Conservation (phyloP, 37 sponge, comb jelly and placozoan genomes). For the Bolinopsis microptera region DNA sequence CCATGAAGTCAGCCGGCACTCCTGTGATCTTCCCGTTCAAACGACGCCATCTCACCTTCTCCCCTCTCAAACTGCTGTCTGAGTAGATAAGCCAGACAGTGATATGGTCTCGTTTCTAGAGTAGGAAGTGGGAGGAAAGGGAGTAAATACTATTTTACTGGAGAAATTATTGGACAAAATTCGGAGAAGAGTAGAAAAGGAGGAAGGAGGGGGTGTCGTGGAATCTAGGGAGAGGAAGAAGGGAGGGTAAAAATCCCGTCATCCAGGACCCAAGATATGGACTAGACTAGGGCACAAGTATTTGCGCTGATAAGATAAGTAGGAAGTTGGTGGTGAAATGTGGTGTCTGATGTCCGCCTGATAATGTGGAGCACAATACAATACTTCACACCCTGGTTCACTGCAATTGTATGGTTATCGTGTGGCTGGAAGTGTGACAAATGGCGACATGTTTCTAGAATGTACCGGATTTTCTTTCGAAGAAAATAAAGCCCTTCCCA, state of each 20-base stretch:
- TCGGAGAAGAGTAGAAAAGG: neutral
- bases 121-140: neutral
- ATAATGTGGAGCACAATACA: neutral
- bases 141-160: too few relatives aligned
- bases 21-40: neutral
- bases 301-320: neutral
- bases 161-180: neutral
- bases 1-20: neutral
- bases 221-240: neutral
- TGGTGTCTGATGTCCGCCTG: neutral
- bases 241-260: neutral
- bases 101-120: neutral
- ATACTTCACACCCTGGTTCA: neutral
- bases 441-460: neutral
- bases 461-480: neutral
- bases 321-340: neutral
- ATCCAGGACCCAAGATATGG: neutral
- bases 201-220: neutral
- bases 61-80: neutral
- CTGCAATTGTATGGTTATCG: neutral
- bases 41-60: neutral
- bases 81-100: neutral
- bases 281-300: neutral
- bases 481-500: neutral
- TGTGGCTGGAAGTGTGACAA: neutral